Evolutionary conservation across 2,888 invertebrate species (phyloP).

Genomic region (Ephialtes manifestator): DNA sequence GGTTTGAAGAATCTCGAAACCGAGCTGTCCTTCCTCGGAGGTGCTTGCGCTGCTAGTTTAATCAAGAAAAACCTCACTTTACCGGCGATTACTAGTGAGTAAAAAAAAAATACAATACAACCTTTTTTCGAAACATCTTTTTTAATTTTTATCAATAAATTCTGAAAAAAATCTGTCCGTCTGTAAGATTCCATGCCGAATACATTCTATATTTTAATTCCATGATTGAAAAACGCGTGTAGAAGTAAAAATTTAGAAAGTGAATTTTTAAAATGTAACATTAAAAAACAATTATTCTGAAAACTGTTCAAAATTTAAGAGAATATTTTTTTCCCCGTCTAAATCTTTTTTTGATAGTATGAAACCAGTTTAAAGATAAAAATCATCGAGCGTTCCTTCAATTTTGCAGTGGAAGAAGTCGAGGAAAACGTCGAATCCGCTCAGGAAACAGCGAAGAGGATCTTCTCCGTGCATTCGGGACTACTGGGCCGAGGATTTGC

Average conservation of each 20-base stretch:
- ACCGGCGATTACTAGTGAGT: conserved; percentile 88
- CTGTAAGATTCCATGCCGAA: no score
- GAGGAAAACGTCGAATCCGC: conserved; percentile 91
- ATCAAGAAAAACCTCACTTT: conserved; percentile 93
- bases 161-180: no score
- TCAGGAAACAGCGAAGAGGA: conserved; percentile 88
- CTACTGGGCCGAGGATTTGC: conserved; percentile 96
- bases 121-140: background rate
- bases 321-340: no score
- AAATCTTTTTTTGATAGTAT: background rate
- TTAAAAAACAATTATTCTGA: no score
- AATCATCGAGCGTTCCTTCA: background rate
- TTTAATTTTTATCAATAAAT: no score
- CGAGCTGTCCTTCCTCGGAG: conserved; percentile 95
- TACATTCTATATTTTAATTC: no score
- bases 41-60: conserved; percentile 96
- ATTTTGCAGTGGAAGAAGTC: conserved; percentile 88
- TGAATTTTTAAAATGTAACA: no score
- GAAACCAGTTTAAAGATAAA: background rate
- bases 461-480: conserved; percentile 89
- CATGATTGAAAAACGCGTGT: no score
- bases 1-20: conserved; percentile 92
- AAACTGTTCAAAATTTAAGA: no score
- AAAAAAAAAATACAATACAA: background rate
- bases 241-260: no score